A percentile compares a stretch with the other conserved stretches of the same genome.
Conservation (phyloP, 2,797 vertebrate genomes). For the Xenentodon cancila region DNA sequence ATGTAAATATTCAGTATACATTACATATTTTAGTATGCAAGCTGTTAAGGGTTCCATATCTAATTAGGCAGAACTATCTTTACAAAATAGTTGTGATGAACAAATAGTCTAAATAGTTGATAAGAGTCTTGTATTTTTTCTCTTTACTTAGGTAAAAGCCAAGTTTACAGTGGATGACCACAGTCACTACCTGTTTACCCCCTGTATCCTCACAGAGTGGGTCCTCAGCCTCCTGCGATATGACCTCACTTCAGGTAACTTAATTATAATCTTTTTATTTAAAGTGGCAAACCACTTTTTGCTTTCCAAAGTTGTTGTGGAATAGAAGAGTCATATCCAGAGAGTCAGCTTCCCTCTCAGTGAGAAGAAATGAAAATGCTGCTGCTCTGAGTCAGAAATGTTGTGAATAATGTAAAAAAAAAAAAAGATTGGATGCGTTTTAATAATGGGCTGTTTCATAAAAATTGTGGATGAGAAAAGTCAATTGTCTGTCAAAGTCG, state of each 20-base stretch:
- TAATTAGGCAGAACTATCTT: background rate
- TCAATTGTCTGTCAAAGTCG: background rate
- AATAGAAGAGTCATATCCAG: background rate
- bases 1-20: background rate
- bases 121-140: background rate
- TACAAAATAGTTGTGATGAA: background rate
- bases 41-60: too few species aligned
- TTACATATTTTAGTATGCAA: too few species aligned
- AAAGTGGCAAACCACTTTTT: background rate
- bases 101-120: too few species aligned
- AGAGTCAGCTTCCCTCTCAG: background rate
- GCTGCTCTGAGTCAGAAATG: background rate
- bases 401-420: background rate
- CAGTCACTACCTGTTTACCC: conserved; percentile 97
- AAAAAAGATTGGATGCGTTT: background rate
- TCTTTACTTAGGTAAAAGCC: conserved; percentile 84
- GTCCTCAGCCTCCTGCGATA: conserved; percentile 95
- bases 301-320: background rate
- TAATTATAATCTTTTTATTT: conserved; percentile 1
- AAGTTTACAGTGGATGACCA: conserved; percentile 95
- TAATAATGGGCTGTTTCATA: background rate
- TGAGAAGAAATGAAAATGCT: background rate
- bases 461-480: background rate
- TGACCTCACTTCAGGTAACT: conserved; percentile 91
- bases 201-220: conserved; percentile 96